These are phyloP conservation scores for Bombus impatiens DNA, from an alignment of 1,140 invertebrate species.

Conservation along the genomic window DNA sequence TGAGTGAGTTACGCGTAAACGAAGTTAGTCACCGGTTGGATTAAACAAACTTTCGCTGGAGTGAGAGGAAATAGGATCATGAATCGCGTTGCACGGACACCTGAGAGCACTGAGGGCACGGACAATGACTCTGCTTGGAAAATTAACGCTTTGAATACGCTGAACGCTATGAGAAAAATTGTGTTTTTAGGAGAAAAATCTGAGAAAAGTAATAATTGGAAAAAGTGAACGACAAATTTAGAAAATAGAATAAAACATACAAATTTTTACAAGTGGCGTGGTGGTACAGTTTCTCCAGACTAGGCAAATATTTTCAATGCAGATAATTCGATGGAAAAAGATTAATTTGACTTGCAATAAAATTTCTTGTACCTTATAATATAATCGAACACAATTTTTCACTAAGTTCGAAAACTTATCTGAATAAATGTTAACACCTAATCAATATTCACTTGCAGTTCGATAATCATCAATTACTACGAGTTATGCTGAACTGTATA, in stretches of 20 bases:
- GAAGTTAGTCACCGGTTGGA: conserved; percentile 30
- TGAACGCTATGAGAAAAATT: neutral
- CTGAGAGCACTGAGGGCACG: neutral
- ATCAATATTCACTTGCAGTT: neutral
- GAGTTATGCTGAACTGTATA: neutral
- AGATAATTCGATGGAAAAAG: neutral
- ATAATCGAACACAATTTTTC: too few relatives aligned
- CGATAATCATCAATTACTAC: neutral
- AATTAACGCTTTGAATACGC: neutral
- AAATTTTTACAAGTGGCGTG: too few relatives aligned
- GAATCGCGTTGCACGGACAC: neutral
- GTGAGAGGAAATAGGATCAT: conserved; percentile 7
- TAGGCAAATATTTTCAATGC: too few relatives aligned
- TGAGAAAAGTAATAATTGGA: too few relatives aligned
- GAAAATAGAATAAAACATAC: neutral
- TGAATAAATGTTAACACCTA: too few relatives aligned
- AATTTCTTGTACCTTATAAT: too few relatives aligned
- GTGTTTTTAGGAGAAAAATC: neutral
- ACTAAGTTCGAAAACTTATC: too few relatives aligned
- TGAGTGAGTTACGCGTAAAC: conserved; percentile 28
- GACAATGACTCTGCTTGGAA: neutral
- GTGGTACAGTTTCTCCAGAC: too few relatives aligned
- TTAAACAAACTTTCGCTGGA: conserved; percentile 34
- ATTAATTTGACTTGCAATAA: too few relatives aligned
- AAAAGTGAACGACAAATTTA: neutral